Base-by-base conservation (phyloP, 2,888 invertebrate genomes). In the Eupithecia abbreviata region DNA sequence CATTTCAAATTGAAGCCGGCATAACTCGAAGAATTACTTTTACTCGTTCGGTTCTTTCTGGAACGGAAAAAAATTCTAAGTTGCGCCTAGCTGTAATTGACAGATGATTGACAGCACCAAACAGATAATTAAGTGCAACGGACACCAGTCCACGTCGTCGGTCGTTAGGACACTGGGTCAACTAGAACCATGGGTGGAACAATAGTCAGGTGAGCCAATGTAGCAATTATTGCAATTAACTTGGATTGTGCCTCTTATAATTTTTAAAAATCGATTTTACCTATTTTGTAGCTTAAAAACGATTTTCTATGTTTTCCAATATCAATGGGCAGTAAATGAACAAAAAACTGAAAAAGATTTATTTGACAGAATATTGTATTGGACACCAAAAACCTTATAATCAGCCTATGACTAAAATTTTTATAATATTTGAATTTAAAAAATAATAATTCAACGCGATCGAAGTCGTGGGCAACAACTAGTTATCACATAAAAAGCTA, bases 91-190 rank as follows among this genome's bases (percentile, higher is more conserved):
- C 41, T 66, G 15, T 42, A 42, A 66, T 66, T 42, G 42, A 66
- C 30, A 62, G 30, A 4, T 66, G 42, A 66, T 66, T 66, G 66
- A 66, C 66, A 62, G 30, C 10, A 30, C 12, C 42, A 66, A 66
- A 66, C 42, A 2, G 15, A 15, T 66, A 42, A 67, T 73, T 73
- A 73, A 45, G 18, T 67, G 73, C 66, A 72, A 72, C 51, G 15
- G 18, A 41, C 51, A 67, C 73, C 67, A 67, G 73, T 73, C 43
- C 51, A 66, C 13, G 73, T 51, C 51, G 66, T 73, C 67, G 67
- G 73, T 51, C 51, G 66, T 73, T 73, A 73, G 51, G 13, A 12
- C 66, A 66, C 55, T 73, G 51, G 67, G 73, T 67, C 73, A 67
- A 51, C 13, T 51, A 66, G 72, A 72, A 72, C 42, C 13, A 66